These are phyloP conservation scores for Lysandra bellargus DNA, from an alignment of 2,888 invertebrate genomes.

Conservation along the genomic window DNA sequence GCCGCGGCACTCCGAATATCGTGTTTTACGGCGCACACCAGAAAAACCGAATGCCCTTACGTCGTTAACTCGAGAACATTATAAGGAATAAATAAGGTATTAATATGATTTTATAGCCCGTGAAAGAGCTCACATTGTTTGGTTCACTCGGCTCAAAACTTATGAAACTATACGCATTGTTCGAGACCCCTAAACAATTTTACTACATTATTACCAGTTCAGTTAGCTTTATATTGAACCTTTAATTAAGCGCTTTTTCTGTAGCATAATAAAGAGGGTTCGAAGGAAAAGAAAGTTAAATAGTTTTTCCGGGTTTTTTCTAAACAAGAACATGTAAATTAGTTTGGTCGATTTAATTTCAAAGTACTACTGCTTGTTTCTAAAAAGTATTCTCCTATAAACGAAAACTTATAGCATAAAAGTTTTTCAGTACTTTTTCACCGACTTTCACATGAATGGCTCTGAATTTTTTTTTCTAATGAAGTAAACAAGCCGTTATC, in stretches of 20 bases:
- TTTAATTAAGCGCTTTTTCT: slow-evolving; percentile 7
- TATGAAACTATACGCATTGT: slow-evolving; percentile 26
- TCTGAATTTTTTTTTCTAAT: slow-evolving; percentile 33
- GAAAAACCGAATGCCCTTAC: slow-evolving; percentile 68
- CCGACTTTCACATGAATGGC: neutral
- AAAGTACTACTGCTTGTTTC: neutral
- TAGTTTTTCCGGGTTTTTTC: neutral
- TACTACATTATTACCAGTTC: neutral
- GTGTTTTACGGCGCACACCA: slow-evolving; percentile 73
- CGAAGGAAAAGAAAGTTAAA: neutral
- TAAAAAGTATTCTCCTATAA: neutral
- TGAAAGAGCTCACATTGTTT: slow-evolving; percentile 75
- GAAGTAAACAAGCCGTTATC: slow-evolving; percentile 58
- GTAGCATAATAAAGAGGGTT: neutral
- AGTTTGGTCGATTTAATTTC: no score
- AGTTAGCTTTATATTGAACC: slow-evolving; percentile 1
- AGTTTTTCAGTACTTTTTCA: neutral
- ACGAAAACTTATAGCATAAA: neutral
- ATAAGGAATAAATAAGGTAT: slow-evolving; percentile 76
- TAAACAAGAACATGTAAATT: no score
- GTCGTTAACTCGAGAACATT: slow-evolving; percentile 78
- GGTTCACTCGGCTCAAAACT: slow-evolving; percentile 43
- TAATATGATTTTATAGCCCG: slow-evolving; percentile 75
- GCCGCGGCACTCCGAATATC: slow-evolving; percentile 63
- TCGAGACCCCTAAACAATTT: slow-evolving; percentile 7